These are phyloP conservation scores for Phortica okadai DNA, from an alignment of 2,888 invertebrate genomes.

Conservation along the genomic window DNA sequence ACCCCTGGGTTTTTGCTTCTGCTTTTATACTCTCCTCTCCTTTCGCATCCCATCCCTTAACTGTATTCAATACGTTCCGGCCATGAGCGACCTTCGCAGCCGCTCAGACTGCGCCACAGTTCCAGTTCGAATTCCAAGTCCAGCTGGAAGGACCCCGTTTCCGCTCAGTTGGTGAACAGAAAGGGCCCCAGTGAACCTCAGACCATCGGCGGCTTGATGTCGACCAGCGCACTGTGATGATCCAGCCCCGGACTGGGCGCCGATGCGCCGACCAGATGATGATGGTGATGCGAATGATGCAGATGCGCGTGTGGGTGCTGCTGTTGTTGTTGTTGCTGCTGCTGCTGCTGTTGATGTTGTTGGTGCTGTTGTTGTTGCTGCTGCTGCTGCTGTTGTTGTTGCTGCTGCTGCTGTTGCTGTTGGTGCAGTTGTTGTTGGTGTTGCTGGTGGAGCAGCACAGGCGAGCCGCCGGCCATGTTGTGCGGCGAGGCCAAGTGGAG, in stretches of 20 bases:
- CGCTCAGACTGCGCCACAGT: conserved; percentile 26
- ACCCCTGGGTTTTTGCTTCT: neutral
- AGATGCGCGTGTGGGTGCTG: conserved; percentile 69
- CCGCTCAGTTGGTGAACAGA: conserved; percentile 73
- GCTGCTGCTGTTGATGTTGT: conserved; percentile 63
- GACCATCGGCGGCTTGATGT: conserved; percentile 82
- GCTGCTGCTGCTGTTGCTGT: conserved; percentile 56
- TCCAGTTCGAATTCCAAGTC: conserved; percentile 33
- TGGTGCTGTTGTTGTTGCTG: conserved; percentile 62
- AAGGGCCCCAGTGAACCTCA: conserved; percentile 83
- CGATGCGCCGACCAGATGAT: conserved; percentile 71
- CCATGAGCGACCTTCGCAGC: neutral
- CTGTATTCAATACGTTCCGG: neutral
- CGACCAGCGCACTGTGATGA: conserved; percentile 79
- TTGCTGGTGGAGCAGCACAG: conserved; percentile 74
- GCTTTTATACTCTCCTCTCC: neutral
- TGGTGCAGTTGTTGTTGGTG: conserved; percentile 72
- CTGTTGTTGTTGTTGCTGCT: conserved; percentile 59
- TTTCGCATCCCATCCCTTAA: neutral
- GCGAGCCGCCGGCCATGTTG: conserved; percentile 75
- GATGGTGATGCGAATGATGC: conserved; percentile 70
- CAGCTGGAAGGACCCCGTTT: conserved; percentile 53
- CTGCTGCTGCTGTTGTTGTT: conserved; percentile 62
- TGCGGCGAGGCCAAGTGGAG: conserved; percentile 74
- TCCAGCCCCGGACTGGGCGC: conserved; percentile 80